Base-by-base conservation (phyloP, 2,888 invertebrate genomes). In the Epirrhoe alternata region DNA sequence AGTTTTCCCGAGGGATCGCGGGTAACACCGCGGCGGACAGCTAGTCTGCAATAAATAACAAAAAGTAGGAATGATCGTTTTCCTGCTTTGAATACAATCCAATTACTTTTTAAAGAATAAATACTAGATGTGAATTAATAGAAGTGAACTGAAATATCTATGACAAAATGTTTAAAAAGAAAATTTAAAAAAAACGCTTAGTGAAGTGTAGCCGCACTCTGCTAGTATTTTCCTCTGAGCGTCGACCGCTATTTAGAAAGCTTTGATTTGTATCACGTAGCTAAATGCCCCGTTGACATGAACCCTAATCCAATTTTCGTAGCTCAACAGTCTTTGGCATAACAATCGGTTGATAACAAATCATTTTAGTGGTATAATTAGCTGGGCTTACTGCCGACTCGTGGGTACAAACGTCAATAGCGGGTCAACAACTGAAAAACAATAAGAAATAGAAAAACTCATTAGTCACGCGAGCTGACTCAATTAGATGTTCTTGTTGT, bases 361-460 rank as follows among this genome's bases (percentile, higher is more conserved):
- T 87, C 85, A 87, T 87, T 87, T 86, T 81, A 85, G 82, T 84
- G 65, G 83, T 85, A 84, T 87, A 89, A 89, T 90, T 88, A 88
- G 79, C 77, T 69, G 72, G 76, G 72, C 76, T 72, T 71, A 77
- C 76, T 70, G 74, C 73, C 72, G 75, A 74, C 79, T 78, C 76
- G 78, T 78, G 81, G 50, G 63, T 68, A 51, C 83, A 80, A 85
- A 89, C 82, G 87, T 89, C 88, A 85, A 90, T 88, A 83, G 84
- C 80, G 89, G 91, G 90, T 89, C 89, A 90, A 86, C 88, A 86
- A 83, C 88, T 88, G 84, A 85, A 88, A 90, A 91, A 92, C 89
- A 90, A 91, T 91, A 89, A 90, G 90, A 89, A 88, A 86, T 85
- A 85, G 82, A 86, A 89, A 88, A 63, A 89, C 84, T 85, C 88